These are phyloP conservation scores for Trypoxylon attenuatum DNA, from an alignment of 2,888 invertebrate genomes.

Conservation along the genomic window DNA sequence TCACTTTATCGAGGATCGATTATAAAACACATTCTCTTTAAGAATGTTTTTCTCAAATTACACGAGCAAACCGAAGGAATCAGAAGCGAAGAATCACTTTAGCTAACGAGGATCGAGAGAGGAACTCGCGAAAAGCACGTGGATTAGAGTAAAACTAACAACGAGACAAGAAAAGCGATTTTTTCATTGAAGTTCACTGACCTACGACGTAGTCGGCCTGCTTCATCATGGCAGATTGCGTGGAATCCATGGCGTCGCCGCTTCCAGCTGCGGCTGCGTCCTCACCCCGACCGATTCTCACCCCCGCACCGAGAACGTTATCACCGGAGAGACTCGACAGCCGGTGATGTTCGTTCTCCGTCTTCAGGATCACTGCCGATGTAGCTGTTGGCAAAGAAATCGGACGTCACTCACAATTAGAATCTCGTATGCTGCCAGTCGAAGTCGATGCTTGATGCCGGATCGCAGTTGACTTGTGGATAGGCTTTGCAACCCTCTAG, in stretches of 20 bases:
- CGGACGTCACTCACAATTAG: too few relatives aligned
- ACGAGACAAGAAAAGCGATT: neutral
- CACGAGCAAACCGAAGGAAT: too few relatives aligned
- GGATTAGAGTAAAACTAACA: neutral
- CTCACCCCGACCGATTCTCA: slow-evolving; percentile 65
- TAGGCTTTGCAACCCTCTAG: neutral
- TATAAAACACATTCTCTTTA: too few relatives aligned
- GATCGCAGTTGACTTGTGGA: too few relatives aligned
- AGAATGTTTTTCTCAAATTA: too few relatives aligned
- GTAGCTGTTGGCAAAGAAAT: slow-evolving; percentile 57
- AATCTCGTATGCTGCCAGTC: too few relatives aligned
- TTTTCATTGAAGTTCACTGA: slow-evolving; percentile 53
- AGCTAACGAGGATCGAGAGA: neutral
- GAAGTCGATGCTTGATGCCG: too few relatives aligned
- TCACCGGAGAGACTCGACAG: slow-evolving; percentile 66
- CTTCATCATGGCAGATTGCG: slow-evolving; percentile 68
- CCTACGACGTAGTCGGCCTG: slow-evolving; percentile 71
- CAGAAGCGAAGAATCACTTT: too few relatives aligned
- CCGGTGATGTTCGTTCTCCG: slow-evolving; percentile 63
- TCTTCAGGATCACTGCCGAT: slow-evolving; percentile 65
- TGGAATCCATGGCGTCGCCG: slow-evolving; percentile 62
- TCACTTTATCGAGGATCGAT: too few relatives aligned
- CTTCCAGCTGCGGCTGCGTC: slow-evolving; percentile 66
- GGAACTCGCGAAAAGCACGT: neutral
- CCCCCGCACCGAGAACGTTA: slow-evolving; percentile 56